Percentiles rank a stretch among this genome's conserved stretches.
Conservation (phyloP, 1,140 invertebrate species). For the Temnothorax curvispinosus region DNA sequence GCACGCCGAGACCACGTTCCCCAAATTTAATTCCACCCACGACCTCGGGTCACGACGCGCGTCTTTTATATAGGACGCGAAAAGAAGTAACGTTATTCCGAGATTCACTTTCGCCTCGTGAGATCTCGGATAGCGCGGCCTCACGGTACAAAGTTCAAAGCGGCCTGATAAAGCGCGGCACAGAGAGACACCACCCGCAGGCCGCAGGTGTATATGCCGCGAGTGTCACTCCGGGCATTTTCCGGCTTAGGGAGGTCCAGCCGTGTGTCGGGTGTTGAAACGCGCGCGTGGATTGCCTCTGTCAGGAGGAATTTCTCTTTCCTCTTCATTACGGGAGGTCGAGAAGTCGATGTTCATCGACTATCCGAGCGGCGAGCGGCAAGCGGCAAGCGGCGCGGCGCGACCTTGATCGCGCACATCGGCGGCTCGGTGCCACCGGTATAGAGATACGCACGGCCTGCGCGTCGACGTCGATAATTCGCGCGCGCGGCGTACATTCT, state of each 20-base stretch:
- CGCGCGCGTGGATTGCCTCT: background rate
- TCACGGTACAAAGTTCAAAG: background rate
- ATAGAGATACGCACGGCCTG: conserved; percentile 67
- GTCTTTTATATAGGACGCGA: too few species aligned
- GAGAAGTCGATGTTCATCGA: conserved; percentile 61
- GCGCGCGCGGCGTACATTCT: conserved; percentile 66
- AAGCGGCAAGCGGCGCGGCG: conserved; percentile 58
- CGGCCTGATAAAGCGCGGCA: background rate
- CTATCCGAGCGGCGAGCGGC: background rate
- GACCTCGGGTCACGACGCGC: background rate
- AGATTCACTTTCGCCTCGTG: background rate
- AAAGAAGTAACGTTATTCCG: too few species aligned
- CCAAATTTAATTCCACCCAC: background rate
- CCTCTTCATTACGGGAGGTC: conserved; percentile 47
- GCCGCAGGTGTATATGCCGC: background rate
- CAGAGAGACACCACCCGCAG: background rate
- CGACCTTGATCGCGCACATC: conserved; percentile 71
- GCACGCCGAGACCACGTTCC: background rate
- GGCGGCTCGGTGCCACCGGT: conserved; percentile 46
- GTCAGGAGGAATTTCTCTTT: background rate
- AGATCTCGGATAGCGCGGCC: background rate
- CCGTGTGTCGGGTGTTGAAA: background rate
- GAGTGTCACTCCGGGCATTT: background rate
- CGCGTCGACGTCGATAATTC: conserved; percentile 76
- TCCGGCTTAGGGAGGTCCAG: too few species aligned